Percentiles rank a stretch among this genome's conserved stretches.
Conservation (phyloP, 2,113 vertebrate species). For the Serinus canaria region DNA sequence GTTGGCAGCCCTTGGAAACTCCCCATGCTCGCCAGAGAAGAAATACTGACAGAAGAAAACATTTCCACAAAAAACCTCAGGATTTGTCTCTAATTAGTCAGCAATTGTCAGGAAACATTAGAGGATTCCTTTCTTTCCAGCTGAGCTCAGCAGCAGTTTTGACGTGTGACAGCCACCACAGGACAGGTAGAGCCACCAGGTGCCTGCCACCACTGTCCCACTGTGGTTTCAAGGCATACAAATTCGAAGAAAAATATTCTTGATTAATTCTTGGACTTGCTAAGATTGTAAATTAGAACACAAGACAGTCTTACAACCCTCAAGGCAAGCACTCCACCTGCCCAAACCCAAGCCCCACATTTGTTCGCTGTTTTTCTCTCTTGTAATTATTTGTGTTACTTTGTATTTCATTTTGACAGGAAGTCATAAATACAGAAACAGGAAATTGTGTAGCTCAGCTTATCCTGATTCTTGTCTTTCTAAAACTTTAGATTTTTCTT, state of each 20-base stretch:
- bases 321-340: accelerated
- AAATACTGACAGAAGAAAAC: not conserved
- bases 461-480: not conserved
- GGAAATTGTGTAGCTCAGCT: not conserved
- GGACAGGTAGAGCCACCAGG: not conserved
- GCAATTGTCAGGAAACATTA: not conserved
- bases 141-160: not conserved
- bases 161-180: not conserved
- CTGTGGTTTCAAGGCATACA: not conserved
- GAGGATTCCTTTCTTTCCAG: not conserved
- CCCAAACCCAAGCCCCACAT: not conserved
- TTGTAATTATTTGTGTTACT: not conserved
- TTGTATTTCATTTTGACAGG: not conserved
- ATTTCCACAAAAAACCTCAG: not conserved
- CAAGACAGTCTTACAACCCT: not conserved
- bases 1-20: not conserved
- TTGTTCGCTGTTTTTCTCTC: not conserved
- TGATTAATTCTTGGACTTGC: not conserved
- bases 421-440: not conserved
- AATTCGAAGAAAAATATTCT: not conserved
- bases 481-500: not conserved
- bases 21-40: not conserved
- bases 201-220: not conserved
- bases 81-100: not conserved
- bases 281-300: not conserved